A percentile compares a stretch with the other conserved stretches of the same genome.
Evolutionary conservation across 2,797 vertebrate genomes (phyloP).

Genomic region (Bryconaethiops microstoma): DNA sequence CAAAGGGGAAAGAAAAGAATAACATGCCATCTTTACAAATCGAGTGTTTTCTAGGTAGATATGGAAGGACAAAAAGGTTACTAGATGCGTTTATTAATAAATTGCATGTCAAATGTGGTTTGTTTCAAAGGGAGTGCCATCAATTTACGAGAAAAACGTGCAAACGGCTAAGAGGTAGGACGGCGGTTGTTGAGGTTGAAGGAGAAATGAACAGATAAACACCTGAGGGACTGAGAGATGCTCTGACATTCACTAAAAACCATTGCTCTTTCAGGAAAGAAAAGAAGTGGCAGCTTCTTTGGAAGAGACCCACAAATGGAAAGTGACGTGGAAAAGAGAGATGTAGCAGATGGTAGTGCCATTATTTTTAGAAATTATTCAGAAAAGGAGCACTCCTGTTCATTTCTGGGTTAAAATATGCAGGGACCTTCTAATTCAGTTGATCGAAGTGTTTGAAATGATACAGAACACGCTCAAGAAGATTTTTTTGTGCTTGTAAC

Average conservation of each 20-base stretch:
- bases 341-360: neutral
- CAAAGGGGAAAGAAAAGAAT: neutral
- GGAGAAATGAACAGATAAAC: slow-evolving; percentile 51
- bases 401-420: neutral
- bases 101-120: slow-evolving; percentile 62
- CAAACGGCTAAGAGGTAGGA: slow-evolving; percentile 48
- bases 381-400: slow-evolving; percentile 6
- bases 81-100: slow-evolving; percentile 48
- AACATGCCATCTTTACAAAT: neutral
- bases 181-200: slow-evolving; percentile 34
- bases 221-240: slow-evolving; percentile 35
- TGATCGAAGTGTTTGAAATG: neutral
- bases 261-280: slow-evolving; percentile 30
- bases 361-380: neutral
- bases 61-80: slow-evolving; percentile 39
- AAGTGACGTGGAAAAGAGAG: slow-evolving; percentile 21
- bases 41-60: slow-evolving; percentile 25
- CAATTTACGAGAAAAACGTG: slow-evolving; percentile 27
- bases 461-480: too few species aligned
- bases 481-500: too few species aligned
- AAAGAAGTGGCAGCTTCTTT: slow-evolving; percentile 6
- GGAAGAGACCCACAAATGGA: slow-evolving; percentile 8
- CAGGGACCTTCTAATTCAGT: neutral
- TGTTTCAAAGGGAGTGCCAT: slow-evolving; percentile 49
- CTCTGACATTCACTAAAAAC: slow-evolving; percentile 14